These are phyloP conservation scores for Selene dorsalis DNA, from an alignment of 2,797 vertebrate species.

Conservation along the genomic window DNA sequence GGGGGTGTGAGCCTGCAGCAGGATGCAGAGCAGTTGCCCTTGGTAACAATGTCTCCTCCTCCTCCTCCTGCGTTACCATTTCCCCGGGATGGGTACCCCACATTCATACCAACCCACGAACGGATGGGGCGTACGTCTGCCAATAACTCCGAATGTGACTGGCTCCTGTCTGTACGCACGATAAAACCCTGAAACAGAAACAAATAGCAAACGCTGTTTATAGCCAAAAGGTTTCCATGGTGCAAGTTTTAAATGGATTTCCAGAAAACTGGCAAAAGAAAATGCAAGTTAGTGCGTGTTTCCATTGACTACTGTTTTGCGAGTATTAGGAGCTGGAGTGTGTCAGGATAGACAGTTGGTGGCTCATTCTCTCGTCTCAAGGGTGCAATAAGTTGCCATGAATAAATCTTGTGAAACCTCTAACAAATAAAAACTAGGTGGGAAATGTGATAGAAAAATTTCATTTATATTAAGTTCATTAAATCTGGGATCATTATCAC, in stretches of 20 bases:
- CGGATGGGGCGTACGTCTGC: conserved; percentile 90
- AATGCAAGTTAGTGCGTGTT: background rate
- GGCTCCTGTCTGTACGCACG: conserved; percentile 96
- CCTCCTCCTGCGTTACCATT: conserved; percentile 87
- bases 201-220: conserved; percentile 1
- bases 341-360: background rate
- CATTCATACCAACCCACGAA: conserved; percentile 99
- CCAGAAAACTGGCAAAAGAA: background rate
- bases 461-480: background rate
- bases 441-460: background rate
- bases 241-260: background rate
- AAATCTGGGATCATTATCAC: background rate
- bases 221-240: background rate
- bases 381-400: background rate
- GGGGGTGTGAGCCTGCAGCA: conserved; percentile 66
- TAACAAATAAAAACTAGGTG: background rate
- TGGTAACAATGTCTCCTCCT: conserved; percentile 53
- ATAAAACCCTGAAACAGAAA: conserved; percentile 88
- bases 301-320: background rate
- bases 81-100: conserved; percentile 97
- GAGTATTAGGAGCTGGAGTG: background rate
- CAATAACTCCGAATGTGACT: conserved; percentile 92
- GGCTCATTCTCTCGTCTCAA: background rate
- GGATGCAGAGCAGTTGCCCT: conserved; percentile 68
- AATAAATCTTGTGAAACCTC: background rate